These are phyloP conservation scores for Cavia porcellus DNA, from an alignment of 2,113 vertebrate genomes.

Conservation along the genomic window DNA sequence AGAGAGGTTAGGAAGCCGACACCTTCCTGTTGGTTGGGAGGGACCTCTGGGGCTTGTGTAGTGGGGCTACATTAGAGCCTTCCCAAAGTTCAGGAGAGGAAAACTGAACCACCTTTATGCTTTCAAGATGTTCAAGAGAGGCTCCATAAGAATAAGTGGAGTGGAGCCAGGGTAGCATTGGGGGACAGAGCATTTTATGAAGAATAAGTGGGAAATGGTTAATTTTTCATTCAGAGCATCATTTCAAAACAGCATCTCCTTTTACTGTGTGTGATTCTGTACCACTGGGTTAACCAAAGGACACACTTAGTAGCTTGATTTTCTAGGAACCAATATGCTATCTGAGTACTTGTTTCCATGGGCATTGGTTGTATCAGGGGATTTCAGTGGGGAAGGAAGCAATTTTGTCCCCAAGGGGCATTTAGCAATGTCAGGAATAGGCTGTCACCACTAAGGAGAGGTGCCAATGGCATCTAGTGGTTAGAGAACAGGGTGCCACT, in stretches of 20 bases:
- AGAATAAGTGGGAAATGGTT: neutral
- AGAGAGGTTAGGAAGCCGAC: rapidly evolving
- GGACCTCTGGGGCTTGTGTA: neutral
- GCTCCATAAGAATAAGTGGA: neutral
- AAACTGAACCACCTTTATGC: neutral
- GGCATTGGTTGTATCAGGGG: neutral
- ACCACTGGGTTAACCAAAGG: neutral
- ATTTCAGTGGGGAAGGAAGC: too few relatives aligned
- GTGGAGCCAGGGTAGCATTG: neutral
- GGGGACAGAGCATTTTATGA: neutral
- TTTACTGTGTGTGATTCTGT: neutral
- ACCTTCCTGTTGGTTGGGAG: too few relatives aligned
- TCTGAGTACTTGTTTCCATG: neutral
- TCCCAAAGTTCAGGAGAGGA: neutral
- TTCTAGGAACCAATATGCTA: neutral
- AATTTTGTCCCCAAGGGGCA: neutral
- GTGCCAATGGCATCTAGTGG: neutral
- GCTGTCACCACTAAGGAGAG: too few relatives aligned
- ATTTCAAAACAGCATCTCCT: neutral
- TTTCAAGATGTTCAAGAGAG: neutral
- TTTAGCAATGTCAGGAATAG: neutral
- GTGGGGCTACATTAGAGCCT: neutral
- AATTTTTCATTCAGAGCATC: neutral
- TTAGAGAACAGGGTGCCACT: neutral
- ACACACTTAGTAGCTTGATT: neutral